Conservation (phyloP, 2,113 vertebrate genomes). For the Sula dactylatra region DNA sequence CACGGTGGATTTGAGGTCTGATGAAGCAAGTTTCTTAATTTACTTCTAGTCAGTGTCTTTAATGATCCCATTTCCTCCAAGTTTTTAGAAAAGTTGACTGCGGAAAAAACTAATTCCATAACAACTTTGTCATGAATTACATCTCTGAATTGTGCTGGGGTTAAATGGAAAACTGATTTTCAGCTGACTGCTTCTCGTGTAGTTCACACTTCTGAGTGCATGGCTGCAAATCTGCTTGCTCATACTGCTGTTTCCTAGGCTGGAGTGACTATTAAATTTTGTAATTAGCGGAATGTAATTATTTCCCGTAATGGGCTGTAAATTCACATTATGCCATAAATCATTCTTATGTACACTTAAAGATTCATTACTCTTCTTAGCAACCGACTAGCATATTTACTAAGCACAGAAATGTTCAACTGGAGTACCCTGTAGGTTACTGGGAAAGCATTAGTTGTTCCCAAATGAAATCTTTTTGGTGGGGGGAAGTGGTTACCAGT, state of each 20-base stretch:
- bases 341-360: slow-evolving; percentile 48
- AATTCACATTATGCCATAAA: slow-evolving; percentile 49
- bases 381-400: slow-evolving; percentile 11
- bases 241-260: background rate
- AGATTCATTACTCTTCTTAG: slow-evolving; percentile 41
- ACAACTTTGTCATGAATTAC: background rate
- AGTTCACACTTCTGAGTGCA: background rate
- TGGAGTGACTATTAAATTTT: slow-evolving; percentile 39
- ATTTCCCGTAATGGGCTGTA: slow-evolving; percentile 27
- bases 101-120: background rate
- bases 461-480: background rate
- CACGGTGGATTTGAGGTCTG: background rate
- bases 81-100: background rate
- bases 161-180: slow-evolving; percentile 11
- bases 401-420: background rate
- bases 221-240: background rate
- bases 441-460: background rate
- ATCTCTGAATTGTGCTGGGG: background rate
- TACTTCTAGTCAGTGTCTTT: background rate
- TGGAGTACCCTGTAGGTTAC: background rate
- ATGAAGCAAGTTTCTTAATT: background rate
- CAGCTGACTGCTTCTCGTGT: background rate
- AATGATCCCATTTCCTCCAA: background rate
- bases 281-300: slow-evolving; percentile 55
- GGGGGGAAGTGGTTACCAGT: background rate